Percentiles rank a stretch among this genome's conserved stretches.
These are phyloP conservation scores for Polietes domitor DNA, from an alignment of 2,888 invertebrate genomes.

Conservation along the genomic window DNA sequence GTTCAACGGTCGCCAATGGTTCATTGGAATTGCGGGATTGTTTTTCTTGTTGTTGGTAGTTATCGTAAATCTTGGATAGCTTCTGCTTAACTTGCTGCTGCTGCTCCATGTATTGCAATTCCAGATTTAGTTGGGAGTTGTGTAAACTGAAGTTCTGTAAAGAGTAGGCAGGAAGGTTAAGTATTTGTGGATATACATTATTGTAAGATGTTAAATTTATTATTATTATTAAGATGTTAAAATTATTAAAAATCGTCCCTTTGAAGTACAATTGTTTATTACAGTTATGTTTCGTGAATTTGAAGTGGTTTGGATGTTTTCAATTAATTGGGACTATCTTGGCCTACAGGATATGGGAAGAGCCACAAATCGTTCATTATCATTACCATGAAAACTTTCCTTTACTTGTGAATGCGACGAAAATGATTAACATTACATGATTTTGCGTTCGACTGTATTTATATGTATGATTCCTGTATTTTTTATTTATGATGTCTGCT, in stretches of 20 bases:
- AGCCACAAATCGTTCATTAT: constrained; percentile 61
- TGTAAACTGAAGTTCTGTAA: constrained; percentile 87
- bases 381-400: constrained; percentile 63
- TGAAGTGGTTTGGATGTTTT: constrained; percentile 34
- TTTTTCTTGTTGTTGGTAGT: constrained; percentile 74
- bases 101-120: constrained; percentile 87
- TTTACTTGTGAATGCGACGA: constrained; percentile 33
- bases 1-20: constrained; percentile 76
- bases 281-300: constrained; percentile 33
- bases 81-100: constrained; percentile 81
- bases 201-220: too few species aligned
- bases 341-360: constrained; percentile 55
- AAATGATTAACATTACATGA: too few species aligned
- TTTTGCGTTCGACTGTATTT: too few species aligned
- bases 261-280: too few species aligned
- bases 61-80: constrained; percentile 75
- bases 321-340: constrained; percentile 15
- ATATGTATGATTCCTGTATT: too few species aligned
- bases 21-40: constrained; percentile 51
- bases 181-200: too few species aligned
- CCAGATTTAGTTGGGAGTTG: constrained; percentile 84
- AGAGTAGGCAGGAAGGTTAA: not conserved
- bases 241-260: too few species aligned
- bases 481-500: too few species aligned
- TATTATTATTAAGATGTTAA: too few species aligned